phyloP scores from a whole-genome alignment of 2,113 vertebrate genomes.

The Trematocara variabile region DNA sequence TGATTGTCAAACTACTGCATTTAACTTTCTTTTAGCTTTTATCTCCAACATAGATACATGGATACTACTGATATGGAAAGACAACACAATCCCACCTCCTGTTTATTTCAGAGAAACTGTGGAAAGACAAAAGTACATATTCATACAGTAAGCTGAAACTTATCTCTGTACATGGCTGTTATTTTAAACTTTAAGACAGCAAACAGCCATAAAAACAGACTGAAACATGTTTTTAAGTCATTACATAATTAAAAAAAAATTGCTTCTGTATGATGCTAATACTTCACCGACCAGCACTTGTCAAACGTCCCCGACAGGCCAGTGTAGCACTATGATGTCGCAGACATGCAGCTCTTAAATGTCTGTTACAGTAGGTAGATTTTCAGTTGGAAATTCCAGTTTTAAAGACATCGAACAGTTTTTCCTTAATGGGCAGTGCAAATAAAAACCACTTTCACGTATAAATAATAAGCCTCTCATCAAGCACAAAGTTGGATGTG shows the following conservation, averaged over 20 bases:
- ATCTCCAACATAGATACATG: not conserved
- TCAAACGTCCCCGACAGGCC: not conserved
- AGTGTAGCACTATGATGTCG: not conserved
- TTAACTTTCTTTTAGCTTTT: not conserved
- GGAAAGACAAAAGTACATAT: not conserved
- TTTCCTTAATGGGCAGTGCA: not conserved
- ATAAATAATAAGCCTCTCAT: not conserved
- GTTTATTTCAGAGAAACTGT: not conserved
- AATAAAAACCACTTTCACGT: not conserved
- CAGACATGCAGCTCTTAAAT: not conserved
- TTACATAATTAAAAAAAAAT: not conserved
- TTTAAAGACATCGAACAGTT: not conserved
- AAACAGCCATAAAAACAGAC: not conserved
- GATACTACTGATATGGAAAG: not conserved
- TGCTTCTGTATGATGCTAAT: not conserved
- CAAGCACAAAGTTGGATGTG: not conserved
- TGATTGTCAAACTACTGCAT: not conserved
- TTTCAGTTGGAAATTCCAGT: not conserved
- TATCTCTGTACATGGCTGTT: not conserved
- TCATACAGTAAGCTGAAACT: not conserved
- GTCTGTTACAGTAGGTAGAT: not conserved
- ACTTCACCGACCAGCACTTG: conserved; percentile 27
- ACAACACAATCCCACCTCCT: not conserved
- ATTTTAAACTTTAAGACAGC: not conserved
- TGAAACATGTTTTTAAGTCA: not conserved